Evolutionary conservation across 2,113 vertebrate genomes (phyloP).

Genomic region (Macquaria ambigua): DNA sequence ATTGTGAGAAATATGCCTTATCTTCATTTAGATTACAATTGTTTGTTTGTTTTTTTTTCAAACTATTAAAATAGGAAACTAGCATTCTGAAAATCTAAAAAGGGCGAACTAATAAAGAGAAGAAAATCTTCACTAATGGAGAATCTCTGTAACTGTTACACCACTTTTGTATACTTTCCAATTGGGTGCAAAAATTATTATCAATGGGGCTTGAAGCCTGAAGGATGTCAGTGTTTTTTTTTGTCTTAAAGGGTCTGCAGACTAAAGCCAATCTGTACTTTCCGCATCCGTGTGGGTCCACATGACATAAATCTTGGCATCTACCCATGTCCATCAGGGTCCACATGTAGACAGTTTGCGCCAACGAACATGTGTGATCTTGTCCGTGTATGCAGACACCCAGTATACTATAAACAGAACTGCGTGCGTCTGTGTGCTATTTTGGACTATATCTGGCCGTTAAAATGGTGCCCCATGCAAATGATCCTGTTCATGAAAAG

Average conservation of each 20-base stretch:
- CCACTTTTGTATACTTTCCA: not conserved
- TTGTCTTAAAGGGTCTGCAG: not conserved
- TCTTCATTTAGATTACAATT: not conserved
- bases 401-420: not conserved
- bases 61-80: not conserved
- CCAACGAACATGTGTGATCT: not conserved
- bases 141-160: not conserved
- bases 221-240: not conserved
- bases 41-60: not conserved
- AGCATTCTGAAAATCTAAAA: not conserved
- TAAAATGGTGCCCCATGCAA: not conserved
- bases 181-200: not conserved
- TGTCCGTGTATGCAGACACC: slow-evolving; percentile 5
- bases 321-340: not conserved
- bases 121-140: not conserved
- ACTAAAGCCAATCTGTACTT: not conserved
- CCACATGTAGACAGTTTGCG: not conserved
- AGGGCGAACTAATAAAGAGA: not conserved
- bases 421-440: not conserved
- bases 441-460: not conserved
- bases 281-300: not conserved
- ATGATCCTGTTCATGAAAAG: not conserved
- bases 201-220: not conserved
- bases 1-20: not conserved
- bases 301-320: not conserved